phyloP scores from a whole-genome alignment of 2,797 vertebrate species.

The Crax fasciolata region DNA sequence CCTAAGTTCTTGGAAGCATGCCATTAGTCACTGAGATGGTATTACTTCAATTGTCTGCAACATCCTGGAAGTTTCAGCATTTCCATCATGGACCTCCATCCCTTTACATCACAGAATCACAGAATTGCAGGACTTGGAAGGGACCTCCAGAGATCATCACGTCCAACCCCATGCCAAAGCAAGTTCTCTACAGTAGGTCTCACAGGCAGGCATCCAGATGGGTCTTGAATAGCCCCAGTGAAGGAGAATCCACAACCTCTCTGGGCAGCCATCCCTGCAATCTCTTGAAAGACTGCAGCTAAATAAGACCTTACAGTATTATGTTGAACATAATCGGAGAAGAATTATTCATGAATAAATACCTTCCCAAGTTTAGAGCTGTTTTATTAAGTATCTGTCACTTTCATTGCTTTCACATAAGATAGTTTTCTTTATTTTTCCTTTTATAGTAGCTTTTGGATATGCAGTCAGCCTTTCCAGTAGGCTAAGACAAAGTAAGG shows the following conservation, averaged over 20 bases:
- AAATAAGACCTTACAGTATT: neutral
- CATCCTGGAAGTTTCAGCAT: conserved; percentile 52
- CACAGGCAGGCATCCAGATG: too few species aligned
- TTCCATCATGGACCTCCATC: neutral
- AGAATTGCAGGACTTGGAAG: too few species aligned
- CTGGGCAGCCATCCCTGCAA: neutral
- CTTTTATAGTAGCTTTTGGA: neutral
- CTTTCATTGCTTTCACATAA: neutral
- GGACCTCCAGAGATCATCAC: too few species aligned
- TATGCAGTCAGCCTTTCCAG: neutral
- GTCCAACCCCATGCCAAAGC: too few species aligned
- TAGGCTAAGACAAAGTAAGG: neutral
- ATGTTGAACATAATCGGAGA: neutral
- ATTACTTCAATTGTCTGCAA: conserved; percentile 63
- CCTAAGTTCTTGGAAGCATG: conserved; percentile 59
- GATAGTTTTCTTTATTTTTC: neutral
- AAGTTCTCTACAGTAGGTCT: too few species aligned
- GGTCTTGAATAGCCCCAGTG: too few species aligned
- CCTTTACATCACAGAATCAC: neutral
- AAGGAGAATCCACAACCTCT: too few species aligned
- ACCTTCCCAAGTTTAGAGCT: neutral
- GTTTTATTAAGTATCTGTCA: neutral
- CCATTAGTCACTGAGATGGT: conserved; percentile 56
- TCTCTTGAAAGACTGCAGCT: neutral
- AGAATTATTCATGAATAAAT: neutral